Base-by-base conservation (phyloP, 1,140 invertebrate species). In the Saccostrea cuccullata region DNA sequence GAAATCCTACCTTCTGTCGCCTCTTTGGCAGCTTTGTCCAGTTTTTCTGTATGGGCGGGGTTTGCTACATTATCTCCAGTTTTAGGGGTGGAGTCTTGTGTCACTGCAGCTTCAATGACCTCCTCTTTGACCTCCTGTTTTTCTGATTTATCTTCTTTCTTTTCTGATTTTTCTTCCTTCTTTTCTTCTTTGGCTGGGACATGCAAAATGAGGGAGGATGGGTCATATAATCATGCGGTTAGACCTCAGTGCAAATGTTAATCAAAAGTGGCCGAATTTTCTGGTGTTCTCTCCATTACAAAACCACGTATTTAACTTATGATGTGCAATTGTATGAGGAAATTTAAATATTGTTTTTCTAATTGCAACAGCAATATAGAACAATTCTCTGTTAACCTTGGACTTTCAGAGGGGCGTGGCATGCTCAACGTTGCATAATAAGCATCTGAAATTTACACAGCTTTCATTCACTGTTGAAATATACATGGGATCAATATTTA, bases 51-150 rank as follows among this genome's bases (percentile, higher is more conserved):
- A 85, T 93, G 88, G 58, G 87, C 86, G 26, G 91, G 91, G 70
- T 93, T 93, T 70, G 64, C 91, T n/a, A 90, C 36, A 64, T 86
- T 90, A 60, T 91, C 92, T 0, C 92, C 92, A 6, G 91, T 92
- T 64, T 89, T 90, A 9, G 85, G 88, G 11, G 89, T 87, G 17
- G 55, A 56, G 1, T 86, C 86, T 73, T 89, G 82, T 55, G 90
- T 84, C 84, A 92, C 64, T 64, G 85, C 58, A 20, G 87, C 91
- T 88, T 93, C 92, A 64, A 91, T 85, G 17, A 92, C 89, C 73
- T 92, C 92, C 47, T 90, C 91, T 30, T 89, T 64, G 20, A 86
- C 88, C 47, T 85, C 87, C 64, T 85, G 17, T 47, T 86, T 70
- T n/a, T 23, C 67, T 26, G 67, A 73, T n/a, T 70, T 77, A 55